phyloP scores from a whole-genome alignment of 2,888 invertebrate species.

The Agrypnus murinus region DNA sequence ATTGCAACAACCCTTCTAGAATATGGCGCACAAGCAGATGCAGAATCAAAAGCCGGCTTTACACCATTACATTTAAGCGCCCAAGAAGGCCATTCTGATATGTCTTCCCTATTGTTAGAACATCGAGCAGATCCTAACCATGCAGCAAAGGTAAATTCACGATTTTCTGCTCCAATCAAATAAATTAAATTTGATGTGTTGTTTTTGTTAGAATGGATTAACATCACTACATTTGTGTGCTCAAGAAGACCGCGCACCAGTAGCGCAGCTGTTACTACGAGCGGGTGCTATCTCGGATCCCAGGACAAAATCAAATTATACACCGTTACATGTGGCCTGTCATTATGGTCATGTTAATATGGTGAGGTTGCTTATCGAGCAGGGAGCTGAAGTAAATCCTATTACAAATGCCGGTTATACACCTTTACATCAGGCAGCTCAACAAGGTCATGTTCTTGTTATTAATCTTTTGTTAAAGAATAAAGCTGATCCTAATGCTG shows the following conservation, averaged over 20 bases:
- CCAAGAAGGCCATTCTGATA: slow-evolving; percentile 95
- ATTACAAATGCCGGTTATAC: slow-evolving; percentile 90
- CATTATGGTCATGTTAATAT: slow-evolving; percentile 97
- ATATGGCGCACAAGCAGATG: slow-evolving; percentile 92
- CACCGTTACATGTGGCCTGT: slow-evolving; percentile 96
- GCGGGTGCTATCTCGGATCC: slow-evolving; percentile 84
- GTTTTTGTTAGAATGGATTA: slow-evolving; percentile 85
- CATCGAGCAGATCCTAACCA: slow-evolving; percentile 91
- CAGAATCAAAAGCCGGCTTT: slow-evolving; percentile 96
- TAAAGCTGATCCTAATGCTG: slow-evolving; percentile 95
- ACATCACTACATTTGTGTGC: slow-evolving; percentile 97
- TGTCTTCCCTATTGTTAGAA: slow-evolving; percentile 93
- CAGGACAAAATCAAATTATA: slow-evolving; percentile 90
- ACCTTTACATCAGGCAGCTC: slow-evolving; percentile 97
- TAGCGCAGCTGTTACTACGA: slow-evolving; percentile 86
- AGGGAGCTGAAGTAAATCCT: slow-evolving; percentile 90
- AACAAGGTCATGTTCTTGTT: slow-evolving; percentile 97
- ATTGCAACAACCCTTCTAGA: slow-evolving; percentile 95
- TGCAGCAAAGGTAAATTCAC: slow-evolving; percentile 81
- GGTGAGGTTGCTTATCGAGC: slow-evolving; percentile 91
- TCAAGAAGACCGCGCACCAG: slow-evolving; percentile 92
- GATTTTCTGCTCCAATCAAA: background rate
- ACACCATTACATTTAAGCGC: slow-evolving; percentile 96
- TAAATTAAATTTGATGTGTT: background rate
- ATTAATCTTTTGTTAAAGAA: slow-evolving; percentile 93